Evolutionary conservation across 1,140 invertebrate species (phyloP), one percentile per base, ranked within the genome.

Genomic region (Platyura marginata): DNA sequence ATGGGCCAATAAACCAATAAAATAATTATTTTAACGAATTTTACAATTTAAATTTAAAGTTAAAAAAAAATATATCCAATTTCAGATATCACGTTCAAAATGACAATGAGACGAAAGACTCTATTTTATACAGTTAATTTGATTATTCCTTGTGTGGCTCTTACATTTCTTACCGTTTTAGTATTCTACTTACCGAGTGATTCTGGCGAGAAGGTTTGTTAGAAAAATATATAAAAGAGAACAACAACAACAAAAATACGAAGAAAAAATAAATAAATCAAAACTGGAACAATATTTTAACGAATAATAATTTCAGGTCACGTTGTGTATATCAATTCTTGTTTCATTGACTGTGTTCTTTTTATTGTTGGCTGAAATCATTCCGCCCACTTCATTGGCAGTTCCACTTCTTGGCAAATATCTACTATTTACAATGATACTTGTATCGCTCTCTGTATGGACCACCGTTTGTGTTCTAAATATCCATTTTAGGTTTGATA

Each of bases 261-360:
- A n/a, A n/a, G n/a, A n/a, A 21, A 21, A 39, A 19, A 39, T 39
- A 8, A 21, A 39, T 11, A 19, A 39, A 39, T 16, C 5, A 21
- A 29, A 8, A 8, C 13, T 13, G 13, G 13, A 8, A 29, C 25
- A 8, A 29, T 8, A 29, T 13, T 8, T n/a, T n/a, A n/a, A n/a
- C n/a, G n/a, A n/a, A n/a, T n/a, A n/a, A 3, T 29, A 8, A 32
- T 59, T 54, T 51, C 67, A 79, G 77, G 74, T 82, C 56, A 81
- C 91, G 50, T 74, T 98, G 53, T 95, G 90, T 69, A 95, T 96
- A 63, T 96, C 90, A 53, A 97, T 98, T 66, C 76, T 98, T 47
- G 81, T 98, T 48, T 97, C 94, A 40, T 68, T 98, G 56, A 97
- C 92, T 59, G 93, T 98, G 65, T 98, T 98, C 71, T 97, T 98